Conservation (phyloP, 2,113 vertebrate genomes). For the Actenoides hombroni region DNA sequence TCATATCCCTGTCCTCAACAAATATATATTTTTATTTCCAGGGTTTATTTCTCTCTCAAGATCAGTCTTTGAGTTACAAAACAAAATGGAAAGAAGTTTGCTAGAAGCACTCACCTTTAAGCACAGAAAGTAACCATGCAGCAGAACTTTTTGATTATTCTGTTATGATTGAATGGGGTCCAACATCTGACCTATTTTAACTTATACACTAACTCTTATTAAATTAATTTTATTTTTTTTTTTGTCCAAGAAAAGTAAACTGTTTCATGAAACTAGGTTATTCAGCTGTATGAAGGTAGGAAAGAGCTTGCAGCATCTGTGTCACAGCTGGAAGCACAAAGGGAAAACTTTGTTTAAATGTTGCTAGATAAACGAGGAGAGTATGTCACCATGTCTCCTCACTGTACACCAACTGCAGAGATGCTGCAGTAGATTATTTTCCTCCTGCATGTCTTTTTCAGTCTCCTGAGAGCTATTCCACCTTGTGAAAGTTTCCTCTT, state of each 20-base stretch:
- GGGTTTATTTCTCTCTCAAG: neutral
- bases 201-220: neutral
- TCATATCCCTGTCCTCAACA: neutral
- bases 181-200: neutral
- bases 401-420: neutral
- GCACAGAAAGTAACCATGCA: neutral
- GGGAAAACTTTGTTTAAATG: neutral
- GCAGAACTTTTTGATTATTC: neutral
- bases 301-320: neutral
- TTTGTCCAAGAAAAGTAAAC: neutral
- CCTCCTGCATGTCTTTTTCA: neutral
- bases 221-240: neutral
- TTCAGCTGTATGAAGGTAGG: neutral
- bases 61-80: neutral
- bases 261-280: neutral
- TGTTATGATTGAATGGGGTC: neutral
- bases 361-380: neutral
- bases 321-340: neutral
- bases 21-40: neutral
- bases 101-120: neutral
- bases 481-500: neutral
- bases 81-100: neutral
- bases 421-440: neutral
- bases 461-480: neutral
- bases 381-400: neutral